Conservation (phyloP, 1,140 invertebrate species). For the Pogonomyrmex californicus region DNA sequence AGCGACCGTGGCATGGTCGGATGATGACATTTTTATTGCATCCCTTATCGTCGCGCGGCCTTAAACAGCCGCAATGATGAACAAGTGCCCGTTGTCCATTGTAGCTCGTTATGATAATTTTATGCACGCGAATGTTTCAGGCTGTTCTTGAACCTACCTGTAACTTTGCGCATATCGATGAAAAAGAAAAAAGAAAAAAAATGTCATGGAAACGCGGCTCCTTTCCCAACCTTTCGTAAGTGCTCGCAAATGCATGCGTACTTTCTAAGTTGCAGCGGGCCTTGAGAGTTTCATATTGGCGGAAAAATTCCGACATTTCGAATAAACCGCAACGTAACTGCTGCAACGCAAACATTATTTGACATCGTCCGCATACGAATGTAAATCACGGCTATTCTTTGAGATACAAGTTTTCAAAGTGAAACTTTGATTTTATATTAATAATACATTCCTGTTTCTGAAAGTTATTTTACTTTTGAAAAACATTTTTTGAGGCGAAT, state of each 20-base stretch:
- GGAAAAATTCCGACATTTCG: constrained; percentile 6
- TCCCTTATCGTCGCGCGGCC: constrained; percentile 52
- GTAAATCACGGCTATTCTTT: background rate
- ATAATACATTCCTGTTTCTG: background rate
- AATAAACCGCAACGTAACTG: background rate
- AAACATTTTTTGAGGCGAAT: background rate
- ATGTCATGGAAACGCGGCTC: background rate
- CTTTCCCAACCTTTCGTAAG: no score
- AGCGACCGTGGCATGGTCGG: constrained; percentile 53
- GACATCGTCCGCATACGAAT: constrained; percentile 11
- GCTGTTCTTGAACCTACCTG: background rate
- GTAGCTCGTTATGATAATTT: background rate
- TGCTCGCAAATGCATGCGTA: background rate
- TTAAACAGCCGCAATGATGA: constrained; percentile 37
- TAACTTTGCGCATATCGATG: constrained; percentile 3
- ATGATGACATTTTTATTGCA: constrained; percentile 67
- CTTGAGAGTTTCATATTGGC: constrained; percentile 11
- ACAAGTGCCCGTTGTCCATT: background rate
- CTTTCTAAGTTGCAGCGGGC: background rate
- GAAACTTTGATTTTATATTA: background rate
- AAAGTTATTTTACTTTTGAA: background rate
- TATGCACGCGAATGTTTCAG: background rate
- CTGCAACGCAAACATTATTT: background rate
- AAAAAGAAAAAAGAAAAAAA: background rate
- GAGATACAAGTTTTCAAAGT: background rate